These are phyloP conservation scores for Heptranchias perlo DNA, from an alignment of 2,113 vertebrate species.

Conservation along the genomic window DNA sequence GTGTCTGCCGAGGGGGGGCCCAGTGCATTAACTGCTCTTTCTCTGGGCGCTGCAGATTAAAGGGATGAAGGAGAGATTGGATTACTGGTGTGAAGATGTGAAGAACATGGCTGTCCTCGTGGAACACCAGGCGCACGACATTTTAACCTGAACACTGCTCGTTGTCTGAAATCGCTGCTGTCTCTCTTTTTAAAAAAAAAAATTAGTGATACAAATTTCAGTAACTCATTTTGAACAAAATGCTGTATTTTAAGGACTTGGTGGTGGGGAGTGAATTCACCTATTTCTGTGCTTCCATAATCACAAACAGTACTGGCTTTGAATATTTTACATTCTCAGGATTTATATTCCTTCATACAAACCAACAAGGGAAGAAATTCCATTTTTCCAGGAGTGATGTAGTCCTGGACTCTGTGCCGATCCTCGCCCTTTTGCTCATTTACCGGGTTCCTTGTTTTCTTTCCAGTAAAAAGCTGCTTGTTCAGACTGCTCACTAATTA, in stretches of 20 bases:
- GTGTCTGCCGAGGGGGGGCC: too few species aligned
- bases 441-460: not conserved
- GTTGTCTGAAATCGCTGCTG: not conserved
- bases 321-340: not conserved
- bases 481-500: not conserved
- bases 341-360: not conserved
- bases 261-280: not conserved
- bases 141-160: slow-evolving; percentile 70
- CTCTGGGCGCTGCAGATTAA: slow-evolving; percentile 70
- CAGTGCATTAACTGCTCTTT: not conserved
- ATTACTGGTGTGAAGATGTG: slow-evolving; percentile 90
- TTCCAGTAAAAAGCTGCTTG: too few species aligned
- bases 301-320: not conserved
- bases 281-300: not conserved
- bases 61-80: slow-evolving; percentile 94
- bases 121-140: slow-evolving; percentile 94
- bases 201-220: not conserved
- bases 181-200: not conserved
- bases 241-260: slow-evolving; percentile 20
- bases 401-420: not conserved
- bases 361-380: not conserved
- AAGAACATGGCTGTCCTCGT: slow-evolving; percentile 95
- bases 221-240: not conserved
- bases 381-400: not conserved
- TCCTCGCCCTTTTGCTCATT: not conserved